Evolutionary conservation across 2,113 vertebrate genomes (phyloP).

Genomic region (Buteo buteo): DNA sequence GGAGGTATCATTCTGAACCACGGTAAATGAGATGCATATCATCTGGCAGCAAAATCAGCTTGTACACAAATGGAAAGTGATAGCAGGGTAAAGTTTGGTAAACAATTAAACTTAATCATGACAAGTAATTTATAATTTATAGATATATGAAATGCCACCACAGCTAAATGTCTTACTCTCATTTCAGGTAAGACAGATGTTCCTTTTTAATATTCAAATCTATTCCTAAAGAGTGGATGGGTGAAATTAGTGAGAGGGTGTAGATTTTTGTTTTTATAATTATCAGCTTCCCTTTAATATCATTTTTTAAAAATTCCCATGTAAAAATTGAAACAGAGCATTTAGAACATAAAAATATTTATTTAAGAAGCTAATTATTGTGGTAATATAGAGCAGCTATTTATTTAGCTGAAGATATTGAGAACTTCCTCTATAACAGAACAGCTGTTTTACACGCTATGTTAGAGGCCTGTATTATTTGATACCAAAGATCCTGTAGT

Average conservation of each 20-base stretch:
- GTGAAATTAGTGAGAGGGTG: background rate
- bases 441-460: background rate
- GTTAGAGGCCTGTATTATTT: background rate
- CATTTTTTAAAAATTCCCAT: background rate
- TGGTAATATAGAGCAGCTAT: background rate
- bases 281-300: background rate
- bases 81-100: background rate
- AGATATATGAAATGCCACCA: background rate
- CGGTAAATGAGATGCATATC: background rate
- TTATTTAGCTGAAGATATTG: background rate
- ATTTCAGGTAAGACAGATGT: background rate
- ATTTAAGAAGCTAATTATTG: background rate
- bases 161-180: background rate
- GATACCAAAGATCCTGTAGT: background rate
- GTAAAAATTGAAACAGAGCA: background rate
- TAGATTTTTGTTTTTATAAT: background rate
- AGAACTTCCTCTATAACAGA: background rate
- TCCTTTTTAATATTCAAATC: background rate
- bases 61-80: background rate
- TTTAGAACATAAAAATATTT: background rate
- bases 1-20: background rate
- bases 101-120: background rate
- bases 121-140: background rate
- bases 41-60: background rate
- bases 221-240: background rate